Evolutionary conservation across 2,797 vertebrate species (phyloP), one percentile per base, ranked within the genome.

Genomic region (Ptychadena robeensis): DNA sequence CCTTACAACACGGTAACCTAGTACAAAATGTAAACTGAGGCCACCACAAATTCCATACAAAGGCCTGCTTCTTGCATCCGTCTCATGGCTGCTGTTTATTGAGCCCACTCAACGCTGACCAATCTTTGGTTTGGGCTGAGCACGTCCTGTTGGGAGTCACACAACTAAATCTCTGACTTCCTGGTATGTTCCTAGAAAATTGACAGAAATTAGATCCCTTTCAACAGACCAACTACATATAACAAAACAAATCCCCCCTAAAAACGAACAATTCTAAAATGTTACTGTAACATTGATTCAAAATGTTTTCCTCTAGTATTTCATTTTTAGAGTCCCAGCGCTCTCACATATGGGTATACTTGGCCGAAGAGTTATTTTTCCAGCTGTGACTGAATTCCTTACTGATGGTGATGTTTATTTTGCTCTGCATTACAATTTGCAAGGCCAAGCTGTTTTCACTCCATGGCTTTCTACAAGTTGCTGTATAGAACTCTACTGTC

Each of bases 321-420:
- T 80, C 67, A 69, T 67, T 78, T 79, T 72, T 34, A 32, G 59
- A 68, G 69, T 67, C 64, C 76, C 82, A 31, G 35, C 11, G 65
- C 76, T 84, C 76, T 73, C 69, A 80, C 82, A 85, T 74, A 85
- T 85, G 82, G 77, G 77, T 80, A 84, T 67, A 70, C 71, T 80
- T 85, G 82, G 82, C 82, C 31, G 27, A 1, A 30, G 65, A 75
- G 30, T 69, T 85, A 74, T 85, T 85, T 85, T 85, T 85, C 77
- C 82, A 85, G 82, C 82, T 85, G 82, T 75, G 71, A 85, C 64
- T 80, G 70, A 85, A 85, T 85, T 85, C 82, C 77, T 85, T 35
- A 80, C 82, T 80, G 77, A 85, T 85, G 77, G 77, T 73, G 57
- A 70, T 61, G 82, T 85, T 85, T 85, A 80, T 85, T 85, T 85